Evolutionary conservation across 53 echinoderm and acorn worm genomes (phyloP), one percentile per base, ranked within the genome.

Genomic region (Crossaster papposus): DNA sequence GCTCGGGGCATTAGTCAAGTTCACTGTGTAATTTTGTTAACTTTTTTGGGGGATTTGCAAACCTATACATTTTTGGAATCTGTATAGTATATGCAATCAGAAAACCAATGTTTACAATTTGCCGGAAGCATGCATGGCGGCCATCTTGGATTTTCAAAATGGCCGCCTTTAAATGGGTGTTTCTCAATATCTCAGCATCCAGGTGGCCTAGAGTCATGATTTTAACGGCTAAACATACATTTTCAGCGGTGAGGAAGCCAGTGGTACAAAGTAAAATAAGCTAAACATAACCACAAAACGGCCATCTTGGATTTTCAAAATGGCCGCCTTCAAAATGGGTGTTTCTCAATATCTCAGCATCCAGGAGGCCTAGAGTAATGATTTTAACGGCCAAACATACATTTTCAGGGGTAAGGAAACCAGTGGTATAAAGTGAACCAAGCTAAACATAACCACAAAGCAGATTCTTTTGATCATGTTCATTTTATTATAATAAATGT

Each of bases 161-260:
- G 38, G 38, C 38, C 36, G 38, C 37, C n/a, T n/a, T n/a, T n/a
- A n/a, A n/a, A n/a, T n/a, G n/a, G n/a, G n/a, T n/a, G n/a, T n/a
- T n/a, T n/a, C n/a, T n/a, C n/a, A n/a, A n/a, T n/a, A n/a, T n/a
- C n/a, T n/a, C n/a, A n/a, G n/a, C n/a, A n/a, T n/a, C n/a, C n/a
- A n/a, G n/a, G n/a, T n/a, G n/a, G n/a, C n/a, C 18, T 78, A 5
- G 78, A 6, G 37, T 23, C 51, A 24, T 78, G 78, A 78, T 78
- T 78, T 78, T 10, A 78, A 51, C 28, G 20, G 37, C 78, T 78
- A 78, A 78, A 78, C 38, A 36, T 78, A 78, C 78, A 78, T 78
- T 78, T 51, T 78, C 38, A 51, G 38, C 26, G 78, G n/a, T 44
- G 13, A 78, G 78, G 52, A 78, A 78, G n/a, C 52, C 37, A 78